phyloP scores from a whole-genome alignment of 2,797 vertebrate species.

The Ibycter americanus region DNA sequence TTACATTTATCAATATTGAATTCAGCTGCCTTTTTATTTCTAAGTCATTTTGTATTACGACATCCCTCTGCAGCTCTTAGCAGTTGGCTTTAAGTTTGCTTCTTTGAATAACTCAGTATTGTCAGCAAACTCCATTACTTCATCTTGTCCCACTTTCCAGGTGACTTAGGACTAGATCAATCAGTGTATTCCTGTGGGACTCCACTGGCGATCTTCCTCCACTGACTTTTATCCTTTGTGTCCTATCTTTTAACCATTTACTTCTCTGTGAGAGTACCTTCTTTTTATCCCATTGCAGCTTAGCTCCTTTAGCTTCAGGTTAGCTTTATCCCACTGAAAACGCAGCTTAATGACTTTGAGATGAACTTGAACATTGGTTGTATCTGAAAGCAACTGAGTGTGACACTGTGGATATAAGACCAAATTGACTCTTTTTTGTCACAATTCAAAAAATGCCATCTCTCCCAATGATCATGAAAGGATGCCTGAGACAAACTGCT shows the following conservation, averaged over 20 bases:
- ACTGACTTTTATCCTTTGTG: neutral
- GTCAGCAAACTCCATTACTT: constrained; percentile 22
- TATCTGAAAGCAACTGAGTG: neutral
- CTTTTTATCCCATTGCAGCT: neutral
- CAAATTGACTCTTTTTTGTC: neutral
- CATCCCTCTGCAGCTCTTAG: neutral
- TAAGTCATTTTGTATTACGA: constrained; percentile 2
- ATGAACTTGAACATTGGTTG: neutral
- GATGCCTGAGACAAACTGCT: neutral
- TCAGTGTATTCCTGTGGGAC: neutral
- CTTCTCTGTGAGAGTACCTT: neutral
- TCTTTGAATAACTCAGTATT: neutral
- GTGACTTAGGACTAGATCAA: neutral
- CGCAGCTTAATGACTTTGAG: neutral
- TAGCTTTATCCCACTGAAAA: neutral
- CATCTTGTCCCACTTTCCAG: neutral
- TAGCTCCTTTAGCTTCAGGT: neutral
- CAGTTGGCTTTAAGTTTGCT: neutral
- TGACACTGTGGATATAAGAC: neutral
- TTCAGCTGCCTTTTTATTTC: constrained; percentile 30
- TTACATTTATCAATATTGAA: constrained; percentile 52
- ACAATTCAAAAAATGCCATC: neutral
- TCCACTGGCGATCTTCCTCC: neutral
- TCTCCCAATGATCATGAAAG: neutral
- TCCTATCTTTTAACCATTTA: neutral